A percentile compares a stretch with the other conserved stretches of the same genome.
Conservation (phyloP, 1,140 invertebrate species). For the Pseudomyrmex concolor region DNA sequence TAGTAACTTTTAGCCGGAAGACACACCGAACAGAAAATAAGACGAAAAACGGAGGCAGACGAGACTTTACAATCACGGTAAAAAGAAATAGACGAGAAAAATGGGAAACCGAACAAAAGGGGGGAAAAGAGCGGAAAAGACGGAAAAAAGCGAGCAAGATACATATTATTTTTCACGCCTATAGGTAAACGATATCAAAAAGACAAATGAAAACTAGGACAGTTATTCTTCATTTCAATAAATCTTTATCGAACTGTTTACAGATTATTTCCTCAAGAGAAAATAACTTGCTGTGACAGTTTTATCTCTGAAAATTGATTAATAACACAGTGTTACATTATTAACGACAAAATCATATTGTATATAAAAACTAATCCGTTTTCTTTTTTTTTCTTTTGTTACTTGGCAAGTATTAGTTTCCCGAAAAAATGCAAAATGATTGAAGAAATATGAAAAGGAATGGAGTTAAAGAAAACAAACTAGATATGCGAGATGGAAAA, state of each 20-base stretch:
- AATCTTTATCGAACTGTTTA: neutral
- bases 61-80: slow-evolving; percentile 41
- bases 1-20: slow-evolving; percentile 62
- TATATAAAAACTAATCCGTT: too few relatives aligned
- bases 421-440: neutral
- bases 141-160: neutral
- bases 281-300: neutral
- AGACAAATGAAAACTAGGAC: slow-evolving; percentile 23
- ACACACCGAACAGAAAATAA: slow-evolving; percentile 25
- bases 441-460: neutral
- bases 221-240: neutral
- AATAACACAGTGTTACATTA: too few relatives aligned
- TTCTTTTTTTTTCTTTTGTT: too few relatives aligned
- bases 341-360: too few relatives aligned
- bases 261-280: neutral
- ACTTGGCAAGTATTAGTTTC: neutral
- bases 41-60: slow-evolving; percentile 35
- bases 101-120: slow-evolving; percentile 1
- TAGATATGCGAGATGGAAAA: too few relatives aligned
- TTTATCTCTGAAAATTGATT: neutral
- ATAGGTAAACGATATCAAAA: neutral
- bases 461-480: neutral
- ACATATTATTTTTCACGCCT: slow-evolving; percentile 18
- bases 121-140: slow-evolving; percentile 20
- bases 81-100: slow-evolving; percentile 24